These are phyloP conservation scores for Patella caerulea DNA, from an alignment of 2,888 invertebrate species.

Conservation along the genomic window DNA sequence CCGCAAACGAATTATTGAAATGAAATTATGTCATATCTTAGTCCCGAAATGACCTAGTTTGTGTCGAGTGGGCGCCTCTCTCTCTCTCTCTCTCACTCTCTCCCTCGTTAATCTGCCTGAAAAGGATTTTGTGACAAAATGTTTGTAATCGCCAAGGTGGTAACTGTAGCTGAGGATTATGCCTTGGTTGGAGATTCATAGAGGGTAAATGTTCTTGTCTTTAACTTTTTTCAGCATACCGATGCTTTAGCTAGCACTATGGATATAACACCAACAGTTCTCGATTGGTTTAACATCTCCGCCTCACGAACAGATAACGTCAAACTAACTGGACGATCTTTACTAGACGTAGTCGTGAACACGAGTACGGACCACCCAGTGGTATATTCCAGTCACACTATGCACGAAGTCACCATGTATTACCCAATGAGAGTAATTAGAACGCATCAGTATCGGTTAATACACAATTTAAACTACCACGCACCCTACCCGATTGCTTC, in stretches of 20 bases:
- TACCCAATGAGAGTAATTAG: conserved; percentile 90
- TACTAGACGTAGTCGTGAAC: conserved; percentile 79
- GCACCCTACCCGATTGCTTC: conserved; percentile 93
- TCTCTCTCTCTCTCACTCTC: no score
- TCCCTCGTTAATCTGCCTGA: no score
- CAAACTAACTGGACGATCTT: conserved; percentile 78
- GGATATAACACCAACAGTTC: conserved; percentile 86
- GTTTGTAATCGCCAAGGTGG: no score
- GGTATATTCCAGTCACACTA: conserved; percentile 86
- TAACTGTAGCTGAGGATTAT: no score
- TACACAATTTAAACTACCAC: conserved; percentile 89
- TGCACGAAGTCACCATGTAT: conserved; percentile 94
- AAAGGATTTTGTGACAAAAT: no score
- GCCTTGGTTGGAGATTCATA: no score
- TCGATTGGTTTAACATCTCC: conserved; percentile 83
- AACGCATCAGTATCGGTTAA: conserved; percentile 86
- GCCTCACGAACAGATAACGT: conserved; percentile 51
- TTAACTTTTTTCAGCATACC: conserved; percentile 72
- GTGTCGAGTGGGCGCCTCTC: no score
- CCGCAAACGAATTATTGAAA: no score
- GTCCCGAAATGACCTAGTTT: no score
- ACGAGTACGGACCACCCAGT: conserved; percentile 66
- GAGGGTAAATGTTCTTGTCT: no score
- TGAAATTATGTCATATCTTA: no score
- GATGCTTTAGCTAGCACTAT: conserved; percentile 83